These are phyloP conservation scores for Psittacula echo DNA, from an alignment of 2,797 vertebrate species.

Conservation along the genomic window DNA sequence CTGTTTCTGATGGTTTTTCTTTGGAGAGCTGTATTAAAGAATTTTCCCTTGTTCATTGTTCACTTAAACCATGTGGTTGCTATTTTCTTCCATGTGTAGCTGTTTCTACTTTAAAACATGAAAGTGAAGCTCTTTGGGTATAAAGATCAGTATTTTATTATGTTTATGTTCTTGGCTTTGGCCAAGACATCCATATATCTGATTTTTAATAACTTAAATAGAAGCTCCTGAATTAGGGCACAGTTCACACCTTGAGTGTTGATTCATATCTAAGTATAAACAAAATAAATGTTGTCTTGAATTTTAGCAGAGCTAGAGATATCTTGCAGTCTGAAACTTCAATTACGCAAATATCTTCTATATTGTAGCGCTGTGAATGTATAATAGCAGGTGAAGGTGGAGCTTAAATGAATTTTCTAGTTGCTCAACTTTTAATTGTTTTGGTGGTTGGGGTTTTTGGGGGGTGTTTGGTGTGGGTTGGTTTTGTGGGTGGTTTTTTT, in stretches of 20 bases:
- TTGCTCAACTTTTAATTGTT: not conserved
- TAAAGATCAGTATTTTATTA: not conserved
- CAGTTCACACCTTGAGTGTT: not conserved
- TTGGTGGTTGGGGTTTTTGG: not conserved
- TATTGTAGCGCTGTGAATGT: not conserved
- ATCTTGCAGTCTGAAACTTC: not conserved
- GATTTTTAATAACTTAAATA: constrained; percentile 17
- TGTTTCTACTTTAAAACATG: constrained; percentile 12
- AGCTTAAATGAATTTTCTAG: not conserved
- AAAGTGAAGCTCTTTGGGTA: constrained; percentile 16
- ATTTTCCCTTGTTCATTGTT: constrained; percentile 4
- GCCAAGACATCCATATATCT: not conserved
- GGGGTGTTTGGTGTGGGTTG: not conserved
- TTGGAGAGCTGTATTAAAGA: not conserved
- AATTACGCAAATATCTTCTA: not conserved
- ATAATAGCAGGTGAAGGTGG: not conserved
- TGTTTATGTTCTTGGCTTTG: constrained; percentile 10
- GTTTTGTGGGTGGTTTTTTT: not conserved
- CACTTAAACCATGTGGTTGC: not conserved
- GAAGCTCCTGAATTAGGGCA: not conserved
- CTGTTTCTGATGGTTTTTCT: not conserved
- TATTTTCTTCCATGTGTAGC: not conserved
- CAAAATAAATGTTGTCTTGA: not conserved
- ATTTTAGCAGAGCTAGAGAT: not conserved
- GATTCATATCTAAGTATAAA: constrained; percentile 21